Evolutionary conservation across 2,888 invertebrate genomes (phyloP), one percentile per base, ranked within the genome.

Genomic region (Trichopria drosophilae): DNA sequence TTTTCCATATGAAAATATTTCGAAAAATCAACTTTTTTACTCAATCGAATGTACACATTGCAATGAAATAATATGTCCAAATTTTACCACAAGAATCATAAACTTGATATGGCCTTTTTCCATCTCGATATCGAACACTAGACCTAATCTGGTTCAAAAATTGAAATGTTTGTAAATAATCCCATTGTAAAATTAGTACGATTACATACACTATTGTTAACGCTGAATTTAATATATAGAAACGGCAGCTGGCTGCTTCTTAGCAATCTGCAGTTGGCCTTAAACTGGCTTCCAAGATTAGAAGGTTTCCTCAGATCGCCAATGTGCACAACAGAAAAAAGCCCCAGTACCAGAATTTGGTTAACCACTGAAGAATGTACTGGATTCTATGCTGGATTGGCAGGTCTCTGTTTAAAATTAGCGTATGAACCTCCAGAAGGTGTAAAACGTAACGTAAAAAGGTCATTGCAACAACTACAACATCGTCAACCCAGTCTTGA

Each of bases 351-450:
- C 1, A 62, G 68, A 23, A 69, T 75, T 20, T 75, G 73, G 74
- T 36, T 74, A 10, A 72, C 68, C 5, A 74, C 73, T 2, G 75
- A 75, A 47, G 71, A 73, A 34, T 73, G 71, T 29, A 20, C 45
- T 0, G 72, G 69, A 13, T 75, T 75, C 55, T 73, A 74, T 48
- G 64, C 74, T 0, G 71, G 73, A 2, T 61, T 75, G 1, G 68
- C 75, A 2, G 72, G 68, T 1, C 56, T 74, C 4, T 75, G 75
- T 41, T 47, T 64, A 3, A 75, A 75, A 45, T 40, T 75, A 13
- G 73, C 74, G 4, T 75, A 75, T 58, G 75, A 75, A 31, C 73
- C 75, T 5, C 75, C 75, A 3, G 75, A 75, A 51, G 75, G 75
- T 1, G 72, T 75, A 1, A 74, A 74, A 43, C 61, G 75, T 10